Evolutionary conservation across 2,888 invertebrate genomes (phyloP).

Genomic region (Cyclophora punctaria): DNA sequence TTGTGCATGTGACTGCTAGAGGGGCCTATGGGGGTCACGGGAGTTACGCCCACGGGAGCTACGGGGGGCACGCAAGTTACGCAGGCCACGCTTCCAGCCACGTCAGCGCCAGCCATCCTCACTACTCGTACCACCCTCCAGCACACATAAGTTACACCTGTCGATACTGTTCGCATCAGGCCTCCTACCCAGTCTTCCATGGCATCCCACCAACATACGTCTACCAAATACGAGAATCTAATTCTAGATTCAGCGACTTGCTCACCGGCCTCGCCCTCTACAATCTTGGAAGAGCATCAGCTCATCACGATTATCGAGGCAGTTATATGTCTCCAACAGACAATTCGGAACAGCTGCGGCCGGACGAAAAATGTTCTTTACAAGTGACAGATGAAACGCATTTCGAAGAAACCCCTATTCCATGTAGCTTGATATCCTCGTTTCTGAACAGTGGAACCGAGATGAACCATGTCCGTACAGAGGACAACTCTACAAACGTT

Average conservation of each 20-base stretch:
- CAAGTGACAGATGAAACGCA: slow-evolving; percentile 47
- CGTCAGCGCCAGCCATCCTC: slow-evolving; percentile 47
- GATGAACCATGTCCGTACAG: slow-evolving; percentile 4
- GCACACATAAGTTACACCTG: slow-evolving; percentile 49
- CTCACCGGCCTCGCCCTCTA: slow-evolving; percentile 59
- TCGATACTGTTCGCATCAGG: slow-evolving; percentile 41
- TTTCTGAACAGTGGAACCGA: slow-evolving; percentile 40
- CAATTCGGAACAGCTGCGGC: slow-evolving; percentile 12
- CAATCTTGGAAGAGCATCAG: slow-evolving; percentile 52
- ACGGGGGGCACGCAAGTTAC: slow-evolving; percentile 10
- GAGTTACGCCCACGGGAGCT: slow-evolving; percentile 9
- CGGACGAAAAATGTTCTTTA: slow-evolving; percentile 51
- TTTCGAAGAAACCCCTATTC: slow-evolving; percentile 51
- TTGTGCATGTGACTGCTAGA: slow-evolving; percentile 34
- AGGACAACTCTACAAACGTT: slow-evolving; percentile 31
- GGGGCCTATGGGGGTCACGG: slow-evolving; percentile 34
- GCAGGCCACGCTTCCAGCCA: slow-evolving; percentile 14
- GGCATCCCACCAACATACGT: slow-evolving; percentile 55
- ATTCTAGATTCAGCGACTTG: slow-evolving; percentile 46
- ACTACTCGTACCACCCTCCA: slow-evolving; percentile 60
- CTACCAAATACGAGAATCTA: slow-evolving; percentile 52
- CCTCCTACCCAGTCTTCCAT: slow-evolving; percentile 58
- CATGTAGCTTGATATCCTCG: slow-evolving; percentile 61
- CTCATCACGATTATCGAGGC: slow-evolving; percentile 27
- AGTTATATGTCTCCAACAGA: too few relatives aligned